Evolutionary conservation across 2,113 vertebrate species (phyloP), one percentile per base, ranked within the genome.

Genomic region (Thryonomys swinderianus): DNA sequence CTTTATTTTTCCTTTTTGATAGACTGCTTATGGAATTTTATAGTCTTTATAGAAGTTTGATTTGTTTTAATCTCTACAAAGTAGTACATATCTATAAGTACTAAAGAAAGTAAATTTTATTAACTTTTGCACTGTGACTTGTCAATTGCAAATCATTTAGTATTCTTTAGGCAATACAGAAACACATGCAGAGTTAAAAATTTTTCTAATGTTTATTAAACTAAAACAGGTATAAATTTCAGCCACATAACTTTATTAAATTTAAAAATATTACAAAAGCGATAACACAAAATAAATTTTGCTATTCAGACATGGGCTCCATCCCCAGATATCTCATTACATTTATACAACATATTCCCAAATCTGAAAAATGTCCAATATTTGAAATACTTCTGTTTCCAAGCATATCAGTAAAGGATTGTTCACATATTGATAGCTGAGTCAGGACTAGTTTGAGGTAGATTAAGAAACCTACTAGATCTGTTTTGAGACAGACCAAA

Each of bases 1-100:
- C 40, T 57, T 81, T 67, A 66, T 90, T 86, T 69, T 73, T 80
- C 81, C 62, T 34, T 62, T 79, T 94, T 80, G 25, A 62, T 51
- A 78, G 23, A 53, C 69, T 90, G 10, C 21, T 71, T 61, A 59
- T 66, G 4, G 66, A 53, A 74, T 10, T 45, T 23, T 74, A 42
- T 45, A 85, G 62, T 90, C 13, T 27, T 62, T 86, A 80, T 37
- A 45, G 67, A 59, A 32, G 78, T 67, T 57, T 79, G 13, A 51
- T 40, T 62, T 12, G 16, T 53, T 93, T 59, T 90, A 85, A 34
- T 16, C 76, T 48, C 10, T 0, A 8, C 48, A 66, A n/a, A n/a
- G 32, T 11, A 67, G 34, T 12, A 67, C 5, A 51, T 51, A 51
- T 51, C 48, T 51, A 51, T 34, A 67, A 34, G 27, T 32, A 5